A percentile compares a stretch with the other conserved stretches of the same genome.
Evolutionary conservation across 2,797 vertebrate species (phyloP).

Genomic region (Eutrigla gurnardus): DNA sequence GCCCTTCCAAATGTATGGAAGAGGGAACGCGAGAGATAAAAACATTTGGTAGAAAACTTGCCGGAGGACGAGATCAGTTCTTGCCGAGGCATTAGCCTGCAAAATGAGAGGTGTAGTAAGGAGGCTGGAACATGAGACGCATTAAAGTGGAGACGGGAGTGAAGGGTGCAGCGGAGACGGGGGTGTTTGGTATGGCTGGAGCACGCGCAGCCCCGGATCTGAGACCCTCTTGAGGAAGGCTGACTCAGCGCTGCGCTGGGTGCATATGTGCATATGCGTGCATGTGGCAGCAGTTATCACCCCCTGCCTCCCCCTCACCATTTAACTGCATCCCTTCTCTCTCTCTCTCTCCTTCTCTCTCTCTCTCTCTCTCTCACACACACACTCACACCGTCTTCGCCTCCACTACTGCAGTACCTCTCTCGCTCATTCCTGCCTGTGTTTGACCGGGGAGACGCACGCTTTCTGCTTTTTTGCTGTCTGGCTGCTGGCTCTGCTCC

Average conservation of each 20-base stretch:
- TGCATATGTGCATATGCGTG: constrained; percentile 44
- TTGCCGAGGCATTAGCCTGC: constrained; percentile 9
- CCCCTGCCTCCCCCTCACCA: constrained; percentile 8
- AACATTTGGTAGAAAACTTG: constrained; percentile 32
- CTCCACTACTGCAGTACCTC: constrained; percentile 80
- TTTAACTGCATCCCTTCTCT: constrained; percentile 30
- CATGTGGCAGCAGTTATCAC: constrained; percentile 61
- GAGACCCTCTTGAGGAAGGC: constrained; percentile 63
- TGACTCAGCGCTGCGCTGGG: constrained; percentile 68
- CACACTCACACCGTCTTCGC: constrained; percentile 51
- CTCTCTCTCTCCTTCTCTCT: constrained; percentile 31
- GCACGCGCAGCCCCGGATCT: constrained; percentile 46
- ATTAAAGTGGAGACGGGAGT: constrained; percentile 40
- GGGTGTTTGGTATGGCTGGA: constrained; percentile 27
- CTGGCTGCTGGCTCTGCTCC: constrained; percentile 65
- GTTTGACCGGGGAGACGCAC: constrained; percentile 57
- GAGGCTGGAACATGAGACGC: constrained; percentile 34
- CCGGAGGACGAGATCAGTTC: constrained; percentile 12
- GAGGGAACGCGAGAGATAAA: constrained; percentile 2
- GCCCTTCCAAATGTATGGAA: neutral
- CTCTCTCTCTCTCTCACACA: constrained; percentile 31
- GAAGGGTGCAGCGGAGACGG: constrained; percentile 35
- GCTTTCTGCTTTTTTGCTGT: constrained; percentile 57
- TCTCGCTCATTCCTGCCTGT: constrained; percentile 67
- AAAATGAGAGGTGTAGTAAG: neutral